Percentiles rank a stretch among this genome's conserved stretches.
These are phyloP conservation scores for Hipparchia semele DNA, from an alignment of 2,888 invertebrate genomes.

Conservation along the genomic window DNA sequence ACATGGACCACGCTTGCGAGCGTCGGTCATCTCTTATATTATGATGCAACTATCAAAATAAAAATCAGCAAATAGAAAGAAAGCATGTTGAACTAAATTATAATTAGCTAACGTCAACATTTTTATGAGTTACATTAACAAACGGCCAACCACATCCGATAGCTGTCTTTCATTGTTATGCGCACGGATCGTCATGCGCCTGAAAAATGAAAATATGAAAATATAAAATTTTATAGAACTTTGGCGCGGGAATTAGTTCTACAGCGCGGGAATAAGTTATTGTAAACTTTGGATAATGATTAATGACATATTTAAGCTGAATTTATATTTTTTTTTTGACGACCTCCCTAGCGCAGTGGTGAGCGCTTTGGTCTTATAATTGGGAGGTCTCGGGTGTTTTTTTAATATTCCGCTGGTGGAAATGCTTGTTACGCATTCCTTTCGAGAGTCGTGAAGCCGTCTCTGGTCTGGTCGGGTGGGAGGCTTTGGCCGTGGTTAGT, in stretches of 20 bases:
- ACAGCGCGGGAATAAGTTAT: neutral
- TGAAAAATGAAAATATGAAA: slow-evolving; percentile 8
- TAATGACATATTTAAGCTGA: neutral
- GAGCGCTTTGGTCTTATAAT: no score
- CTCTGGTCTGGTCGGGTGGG: no score
- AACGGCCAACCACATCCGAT: slow-evolving; percentile 47
- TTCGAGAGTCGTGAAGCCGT: no score
- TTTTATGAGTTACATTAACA: slow-evolving; percentile 45
- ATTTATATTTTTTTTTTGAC: neutral
- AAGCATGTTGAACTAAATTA: slow-evolving; percentile 3
- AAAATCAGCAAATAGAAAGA: neutral
- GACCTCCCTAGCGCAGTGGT: no score
- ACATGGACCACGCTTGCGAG: no score
- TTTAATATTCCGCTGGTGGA: no score
- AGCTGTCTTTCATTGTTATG: slow-evolving; percentile 22
- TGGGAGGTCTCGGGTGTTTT: no score
- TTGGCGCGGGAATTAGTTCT: neutral
- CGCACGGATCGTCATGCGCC: neutral
- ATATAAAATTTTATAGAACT: slow-evolving; percentile 1
- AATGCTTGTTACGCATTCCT: no score
- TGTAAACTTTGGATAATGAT: neutral
- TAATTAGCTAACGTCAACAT: slow-evolving; percentile 43
- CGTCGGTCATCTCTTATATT: no score
- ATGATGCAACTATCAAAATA: neutral
- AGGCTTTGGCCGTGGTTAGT: no score